Base-by-base conservation (phyloP, 2,113 vertebrate species). In the Poeciliopsis occidentalis region DNA sequence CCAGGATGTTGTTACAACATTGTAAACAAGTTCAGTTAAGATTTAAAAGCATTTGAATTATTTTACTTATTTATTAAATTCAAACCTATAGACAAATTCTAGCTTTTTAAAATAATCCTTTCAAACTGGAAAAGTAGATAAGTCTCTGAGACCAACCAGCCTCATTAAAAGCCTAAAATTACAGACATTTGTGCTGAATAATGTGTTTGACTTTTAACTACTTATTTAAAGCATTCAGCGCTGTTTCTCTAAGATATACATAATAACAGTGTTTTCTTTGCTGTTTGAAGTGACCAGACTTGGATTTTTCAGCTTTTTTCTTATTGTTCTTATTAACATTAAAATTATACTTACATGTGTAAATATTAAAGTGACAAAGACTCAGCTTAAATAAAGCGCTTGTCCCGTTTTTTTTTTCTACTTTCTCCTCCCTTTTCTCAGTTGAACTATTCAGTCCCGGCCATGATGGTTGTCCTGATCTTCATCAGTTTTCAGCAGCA, bases 401-500 rank as follows among this genome's bases (percentile, higher is more conserved):
- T 2, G 4, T 54, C 51, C 51, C 19, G 22, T n/a, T 47, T 22
- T 7, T 24, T 54, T 10, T 1, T 2, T 22, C 19, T 24, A 7
- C 2, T 10, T 24, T 8, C n/a, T 57, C 30, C 22, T 15, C 12
- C 22, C 11, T 65, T 34, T 78, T 61, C 15, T 41, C 87, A 95
- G 95, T 32, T 95, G 73, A 95, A 95, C 91, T 95, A 95, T 86
- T 85, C 88, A 0, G 89, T 95, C 65, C 93, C 95, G 0, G 95
- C 95, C 66, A 85, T 87, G 29, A 89, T 95, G 86, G 95, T 95
- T 78, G 92, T 95, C 27, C 64, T 94, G 70, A 95, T 95, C 84
- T 95, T 95, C 87, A 88, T 95, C 30, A 3, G 92, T 67, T 95
- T 95, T 85, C 95, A 95, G 86, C 94, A 95, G 81, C 80, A 95